Conservation (phyloP, 2,888 invertebrate species). For the Andrena bucephala region DNA sequence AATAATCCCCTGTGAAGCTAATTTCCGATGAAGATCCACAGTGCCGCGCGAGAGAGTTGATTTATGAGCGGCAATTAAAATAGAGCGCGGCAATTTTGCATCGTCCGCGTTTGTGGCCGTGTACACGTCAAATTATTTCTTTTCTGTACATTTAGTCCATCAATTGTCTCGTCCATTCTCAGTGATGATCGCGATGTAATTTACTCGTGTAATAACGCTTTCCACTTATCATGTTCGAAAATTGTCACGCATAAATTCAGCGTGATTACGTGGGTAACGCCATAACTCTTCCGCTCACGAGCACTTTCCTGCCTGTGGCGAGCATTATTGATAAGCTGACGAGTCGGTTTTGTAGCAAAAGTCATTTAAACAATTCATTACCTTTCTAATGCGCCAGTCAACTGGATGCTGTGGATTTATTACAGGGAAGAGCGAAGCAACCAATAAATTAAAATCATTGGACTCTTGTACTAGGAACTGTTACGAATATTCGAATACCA, state of each 20-base stretch:
- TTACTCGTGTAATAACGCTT: constrained; percentile 18
- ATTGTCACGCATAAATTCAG: constrained; percentile 40
- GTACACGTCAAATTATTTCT: constrained; percentile 58
- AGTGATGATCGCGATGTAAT: constrained; percentile 32
- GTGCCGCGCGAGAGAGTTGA: constrained; percentile 52
- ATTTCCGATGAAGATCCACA: constrained; percentile 57
- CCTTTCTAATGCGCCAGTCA: not conserved
- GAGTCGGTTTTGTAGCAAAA: not conserved
- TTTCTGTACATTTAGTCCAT: constrained; percentile 38
- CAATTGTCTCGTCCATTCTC: constrained; percentile 45
- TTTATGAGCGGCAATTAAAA: constrained; percentile 72
- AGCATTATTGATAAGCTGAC: constrained; percentile 25
- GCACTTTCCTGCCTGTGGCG: not conserved
- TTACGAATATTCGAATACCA: too few relatives aligned
- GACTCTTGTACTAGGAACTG: not conserved
- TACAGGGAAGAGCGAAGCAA: not conserved
- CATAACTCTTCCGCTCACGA: constrained; percentile 4
- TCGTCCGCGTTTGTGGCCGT: constrained; percentile 38
- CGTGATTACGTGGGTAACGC: constrained; percentile 12
- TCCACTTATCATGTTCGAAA: constrained; percentile 41
- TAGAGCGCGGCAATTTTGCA: constrained; percentile 63
- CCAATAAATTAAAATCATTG: not conserved
- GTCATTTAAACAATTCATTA: constrained; percentile 20
- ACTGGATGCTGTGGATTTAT: not conserved
- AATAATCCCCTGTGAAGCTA: constrained; percentile 55